phyloP scores from a whole-genome alignment of 2,113 vertebrate genomes.

The Ammodytes dubius region DNA sequence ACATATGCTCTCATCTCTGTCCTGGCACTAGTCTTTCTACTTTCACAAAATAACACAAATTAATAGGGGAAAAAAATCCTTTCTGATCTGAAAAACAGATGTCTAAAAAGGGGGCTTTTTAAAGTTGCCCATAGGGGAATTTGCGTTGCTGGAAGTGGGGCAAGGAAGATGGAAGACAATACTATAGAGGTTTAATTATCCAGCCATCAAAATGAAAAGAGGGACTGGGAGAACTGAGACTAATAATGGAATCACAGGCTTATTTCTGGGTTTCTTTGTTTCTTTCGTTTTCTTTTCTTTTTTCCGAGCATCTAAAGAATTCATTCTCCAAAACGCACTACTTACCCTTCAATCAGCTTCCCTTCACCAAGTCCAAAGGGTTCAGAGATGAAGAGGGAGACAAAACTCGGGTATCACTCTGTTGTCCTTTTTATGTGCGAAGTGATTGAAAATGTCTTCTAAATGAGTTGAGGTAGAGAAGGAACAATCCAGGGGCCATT shows the following conservation, averaged over 20 bases:
- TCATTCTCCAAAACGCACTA: constrained; percentile 82
- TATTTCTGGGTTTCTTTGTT: constrained; percentile 66
- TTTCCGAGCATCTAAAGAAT: constrained; percentile 80
- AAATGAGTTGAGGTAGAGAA: constrained; percentile 74
- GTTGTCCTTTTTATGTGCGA: constrained; percentile 79
- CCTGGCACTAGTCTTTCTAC: constrained; percentile 72
- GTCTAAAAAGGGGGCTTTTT: constrained; percentile 79
- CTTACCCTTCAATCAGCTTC: constrained; percentile 84
- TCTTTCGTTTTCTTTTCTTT: constrained; percentile 60
- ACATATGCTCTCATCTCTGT: constrained; percentile 66
- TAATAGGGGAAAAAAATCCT: constrained; percentile 67
- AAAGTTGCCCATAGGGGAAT: constrained; percentile 81
- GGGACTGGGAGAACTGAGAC: constrained; percentile 76
- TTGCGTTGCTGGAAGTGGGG: constrained; percentile 82
- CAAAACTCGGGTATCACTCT: constrained; percentile 70
- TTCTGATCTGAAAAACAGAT: constrained; percentile 81
- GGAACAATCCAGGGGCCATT: constrained; percentile 68
- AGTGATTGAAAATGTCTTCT: constrained; percentile 69
- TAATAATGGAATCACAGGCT: constrained; percentile 81
- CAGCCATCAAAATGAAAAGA: constrained; percentile 84
- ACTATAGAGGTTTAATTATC: constrained; percentile 88
- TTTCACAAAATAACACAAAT: constrained; percentile 82
- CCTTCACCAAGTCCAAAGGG: constrained; percentile 80
- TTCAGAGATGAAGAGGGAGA: constrained; percentile 78
- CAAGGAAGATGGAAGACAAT: constrained; percentile 84